Percentiles rank a stretch among this genome's conserved stretches.
Conservation (phyloP, 2,797 vertebrate species). For the Sebastolobus altivelis region DNA sequence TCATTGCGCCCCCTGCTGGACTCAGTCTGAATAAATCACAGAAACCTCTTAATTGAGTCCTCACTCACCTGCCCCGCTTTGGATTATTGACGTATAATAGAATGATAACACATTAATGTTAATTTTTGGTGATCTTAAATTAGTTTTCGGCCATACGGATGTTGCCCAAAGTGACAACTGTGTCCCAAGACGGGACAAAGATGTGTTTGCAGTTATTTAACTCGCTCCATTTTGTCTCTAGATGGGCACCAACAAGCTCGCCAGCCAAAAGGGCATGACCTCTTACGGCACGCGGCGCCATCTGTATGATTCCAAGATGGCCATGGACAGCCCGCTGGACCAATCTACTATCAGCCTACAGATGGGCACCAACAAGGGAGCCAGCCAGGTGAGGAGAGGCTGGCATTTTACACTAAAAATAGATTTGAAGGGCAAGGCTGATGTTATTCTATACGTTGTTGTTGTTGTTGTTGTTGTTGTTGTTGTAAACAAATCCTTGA, state of each 20-base stretch:
- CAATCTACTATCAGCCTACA: constrained; percentile 96
- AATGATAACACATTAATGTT: neutral
- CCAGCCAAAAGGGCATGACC: constrained; percentile 98
- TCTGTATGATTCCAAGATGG: constrained; percentile 93
- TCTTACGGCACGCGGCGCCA: constrained; percentile 95
- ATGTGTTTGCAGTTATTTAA: neutral
- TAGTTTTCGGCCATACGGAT: neutral
- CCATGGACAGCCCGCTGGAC: constrained; percentile 91
- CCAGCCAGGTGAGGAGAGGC: constrained; percentile 89
- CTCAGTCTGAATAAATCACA: constrained; percentile 2
- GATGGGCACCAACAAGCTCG: constrained; percentile 98
- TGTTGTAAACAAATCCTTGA: too few relatives aligned
- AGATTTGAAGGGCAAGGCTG: neutral
- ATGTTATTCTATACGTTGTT: too few relatives aligned
- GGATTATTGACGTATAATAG: neutral
- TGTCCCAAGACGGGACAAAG: neutral
- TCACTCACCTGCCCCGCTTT: neutral
- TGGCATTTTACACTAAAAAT: neutral
- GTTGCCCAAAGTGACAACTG: neutral
- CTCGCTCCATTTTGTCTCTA: constrained; percentile 58
- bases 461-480: too few relatives aligned
- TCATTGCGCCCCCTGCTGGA: constrained; percentile 39
- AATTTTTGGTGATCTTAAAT: neutral
- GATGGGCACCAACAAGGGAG: constrained; percentile 98
- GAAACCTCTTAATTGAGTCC: neutral